Evolutionary conservation across 2,888 invertebrate genomes (phyloP), one percentile per base, ranked within the genome.

Genomic region (Pediacus dermestoides): DNA sequence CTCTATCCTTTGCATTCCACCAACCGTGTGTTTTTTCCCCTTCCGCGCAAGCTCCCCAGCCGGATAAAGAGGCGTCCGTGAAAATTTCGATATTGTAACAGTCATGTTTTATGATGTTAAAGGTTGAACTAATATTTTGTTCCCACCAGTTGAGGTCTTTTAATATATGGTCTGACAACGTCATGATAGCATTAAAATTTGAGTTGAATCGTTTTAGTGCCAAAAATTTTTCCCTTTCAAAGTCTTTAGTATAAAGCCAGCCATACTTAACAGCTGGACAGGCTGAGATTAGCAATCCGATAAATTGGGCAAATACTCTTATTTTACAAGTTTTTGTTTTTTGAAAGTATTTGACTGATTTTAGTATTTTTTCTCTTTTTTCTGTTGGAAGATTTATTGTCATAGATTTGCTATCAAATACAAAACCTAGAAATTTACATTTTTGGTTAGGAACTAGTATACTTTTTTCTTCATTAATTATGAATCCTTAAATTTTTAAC

Each of bases 191-290:
- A 11, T 37, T 33, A 15, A 22, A 37, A 28, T 41, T 26, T 9
- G 21, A n/a, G 7, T 30, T 21, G 14, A 15, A 9, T 16, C 25
- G 18, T 8, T 10, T 14, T 7, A 56, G 25, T 15, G 39, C 53
- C 15, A 41, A 14, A 31, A 35, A 38, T 41, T 45, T 44, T 13
- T 30, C 32, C 9, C 47, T 27, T 33, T 51, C 45, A n/a, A 45
- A 23, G 16, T 39, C n/a, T 40, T 60, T 60, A 1, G 59, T 57
- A 13, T 60, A 52, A 2, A 60, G 35, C 49, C 51, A 55, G 2
- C 58, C 56, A 30, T 59, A 59, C 30, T 56, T 48, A 3, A 59
- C 40, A 2, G 55, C 58, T n/a, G 58, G 58, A 21, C 58, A 60
- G 14, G 47, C 50, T 1, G 58, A 47, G 2, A 46, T 37, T 14